Conservation (phyloP, 2,888 invertebrate species). For the Unio delphinus region DNA sequence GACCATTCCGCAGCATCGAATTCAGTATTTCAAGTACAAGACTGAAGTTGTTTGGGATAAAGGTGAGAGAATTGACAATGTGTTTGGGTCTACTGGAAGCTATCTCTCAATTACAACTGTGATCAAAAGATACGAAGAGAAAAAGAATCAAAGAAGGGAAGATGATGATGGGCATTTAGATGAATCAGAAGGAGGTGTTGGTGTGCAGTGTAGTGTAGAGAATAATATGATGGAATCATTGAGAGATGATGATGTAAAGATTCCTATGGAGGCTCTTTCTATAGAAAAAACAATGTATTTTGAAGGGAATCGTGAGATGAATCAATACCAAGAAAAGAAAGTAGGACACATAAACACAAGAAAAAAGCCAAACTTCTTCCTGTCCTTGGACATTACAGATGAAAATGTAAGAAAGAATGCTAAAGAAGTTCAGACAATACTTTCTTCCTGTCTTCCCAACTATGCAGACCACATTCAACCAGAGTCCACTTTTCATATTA, state of each 20-base stretch:
- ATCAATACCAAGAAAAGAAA: neutral
- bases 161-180: slow-evolving; percentile 40
- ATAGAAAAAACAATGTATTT: neutral
- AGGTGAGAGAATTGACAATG: slow-evolving; percentile 69
- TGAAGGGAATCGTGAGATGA: neutral
- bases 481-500: slow-evolving; percentile 67
- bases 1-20: slow-evolving; percentile 73
- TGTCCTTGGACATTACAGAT: slow-evolving; percentile 67
- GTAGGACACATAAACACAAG: slow-evolving; percentile 11
- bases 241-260: slow-evolving; percentile 14
- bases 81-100: slow-evolving; percentile 71
- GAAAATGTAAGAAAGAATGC: slow-evolving; percentile 51
- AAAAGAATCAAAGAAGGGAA: slow-evolving; percentile 21
- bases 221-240: slow-evolving; percentile 6
- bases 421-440: slow-evolving; percentile 57
- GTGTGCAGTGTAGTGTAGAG: neutral
- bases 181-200: slow-evolving; percentile 8
- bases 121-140: slow-evolving; percentile 50
- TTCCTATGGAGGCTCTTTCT: neutral
- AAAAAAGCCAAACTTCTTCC: slow-evolving; percentile 62
- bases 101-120: slow-evolving; percentile 60
- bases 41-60: slow-evolving; percentile 73
- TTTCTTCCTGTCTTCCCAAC: slow-evolving; percentile 61
- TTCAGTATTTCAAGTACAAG: slow-evolving; percentile 73
- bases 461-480: slow-evolving; percentile 64